A percentile compares a stretch with the other conserved stretches of the same genome.
Evolutionary conservation across 1,140 invertebrate species (phyloP).

Genomic region (Orussus abietinus): DNA sequence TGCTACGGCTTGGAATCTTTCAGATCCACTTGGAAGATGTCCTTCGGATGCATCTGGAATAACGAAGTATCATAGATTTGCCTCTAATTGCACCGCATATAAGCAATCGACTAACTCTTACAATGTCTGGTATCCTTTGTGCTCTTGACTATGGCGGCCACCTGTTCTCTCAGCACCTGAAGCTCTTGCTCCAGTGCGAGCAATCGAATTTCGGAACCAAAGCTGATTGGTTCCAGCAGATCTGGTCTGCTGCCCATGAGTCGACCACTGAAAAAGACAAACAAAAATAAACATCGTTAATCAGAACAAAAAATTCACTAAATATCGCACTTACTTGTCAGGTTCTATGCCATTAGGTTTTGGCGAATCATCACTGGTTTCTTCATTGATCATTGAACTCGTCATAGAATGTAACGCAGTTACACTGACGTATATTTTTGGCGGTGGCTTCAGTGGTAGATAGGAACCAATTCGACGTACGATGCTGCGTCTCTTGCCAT

Average conservation of each 20-base stretch:
- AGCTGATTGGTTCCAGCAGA: slow-evolving; percentile 49
- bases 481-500: slow-evolving; percentile 47
- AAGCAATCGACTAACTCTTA: slow-evolving; percentile 16
- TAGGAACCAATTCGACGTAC: slow-evolving; percentile 48
- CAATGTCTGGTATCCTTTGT: slow-evolving; percentile 32
- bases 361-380: slow-evolving; percentile 30
- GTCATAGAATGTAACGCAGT: slow-evolving; percentile 52
- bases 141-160: slow-evolving; percentile 46
- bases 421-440: slow-evolving; percentile 51
- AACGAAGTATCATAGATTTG: too few relatives aligned
- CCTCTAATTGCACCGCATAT: slow-evolving; percentile 5
- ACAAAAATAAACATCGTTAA: slow-evolving; percentile 8
- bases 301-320: slow-evolving; percentile 1
- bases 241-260: slow-evolving; percentile 46
- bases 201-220: slow-evolving; percentile 50
- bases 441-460: slow-evolving; percentile 46
- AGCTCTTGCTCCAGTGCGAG: slow-evolving; percentile 49
- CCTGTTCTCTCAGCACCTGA: slow-evolving; percentile 48
- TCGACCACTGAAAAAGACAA: slow-evolving; percentile 26
- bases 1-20: slow-evolving; percentile 13
- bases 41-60: slow-evolving; percentile 26
- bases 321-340: slow-evolving; percentile 31
- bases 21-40: slow-evolving; percentile 33
- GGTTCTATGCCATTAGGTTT: slow-evolving; percentile 35
- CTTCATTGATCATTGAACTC: slow-evolving; percentile 51